These are phyloP conservation scores for Lobophora halterata DNA, from an alignment of 2,888 invertebrate species.

Conservation along the genomic window DNA sequence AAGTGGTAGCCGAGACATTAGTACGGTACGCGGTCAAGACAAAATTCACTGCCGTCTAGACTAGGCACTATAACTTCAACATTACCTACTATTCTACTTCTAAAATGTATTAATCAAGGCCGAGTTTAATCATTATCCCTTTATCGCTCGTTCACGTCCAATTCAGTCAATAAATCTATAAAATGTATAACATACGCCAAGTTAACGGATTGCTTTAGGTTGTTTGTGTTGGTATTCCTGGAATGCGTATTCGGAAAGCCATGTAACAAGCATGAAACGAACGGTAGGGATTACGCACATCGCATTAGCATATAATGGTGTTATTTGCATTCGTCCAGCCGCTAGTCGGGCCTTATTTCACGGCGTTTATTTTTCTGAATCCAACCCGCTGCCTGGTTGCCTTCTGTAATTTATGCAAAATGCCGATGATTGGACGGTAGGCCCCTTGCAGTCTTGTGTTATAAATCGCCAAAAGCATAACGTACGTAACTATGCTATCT, in stretches of 20 bases:
- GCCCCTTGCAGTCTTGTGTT: constrained; percentile 51
- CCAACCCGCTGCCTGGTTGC: constrained; percentile 60
- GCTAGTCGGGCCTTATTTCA: constrained; percentile 60
- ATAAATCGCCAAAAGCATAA: constrained; percentile 39
- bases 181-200: constrained; percentile 20
- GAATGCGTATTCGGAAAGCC: constrained; percentile 55
- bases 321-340: constrained; percentile 68
- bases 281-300: constrained; percentile 66
- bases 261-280: constrained; percentile 54
- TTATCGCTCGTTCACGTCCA: too few species aligned
- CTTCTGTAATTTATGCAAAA: constrained; percentile 73
- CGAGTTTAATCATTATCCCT: constrained; percentile 12
- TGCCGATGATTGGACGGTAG: constrained; percentile 64
- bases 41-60: constrained; percentile 53
- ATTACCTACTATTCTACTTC: constrained; percentile 40
- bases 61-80: constrained; percentile 47
- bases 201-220: constrained; percentile 38
- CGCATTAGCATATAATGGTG: constrained; percentile 75
- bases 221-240: constrained; percentile 47
- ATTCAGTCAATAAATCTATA: constrained; percentile 9
- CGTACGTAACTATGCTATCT: constrained; percentile 43
- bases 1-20: constrained; percentile 59
- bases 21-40: constrained; percentile 49
- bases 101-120: constrained; percentile 25
- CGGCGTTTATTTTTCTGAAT: constrained; percentile 70